Base-by-base conservation (phyloP, 1,140 invertebrate species). In the Heliconius congener region DNA sequence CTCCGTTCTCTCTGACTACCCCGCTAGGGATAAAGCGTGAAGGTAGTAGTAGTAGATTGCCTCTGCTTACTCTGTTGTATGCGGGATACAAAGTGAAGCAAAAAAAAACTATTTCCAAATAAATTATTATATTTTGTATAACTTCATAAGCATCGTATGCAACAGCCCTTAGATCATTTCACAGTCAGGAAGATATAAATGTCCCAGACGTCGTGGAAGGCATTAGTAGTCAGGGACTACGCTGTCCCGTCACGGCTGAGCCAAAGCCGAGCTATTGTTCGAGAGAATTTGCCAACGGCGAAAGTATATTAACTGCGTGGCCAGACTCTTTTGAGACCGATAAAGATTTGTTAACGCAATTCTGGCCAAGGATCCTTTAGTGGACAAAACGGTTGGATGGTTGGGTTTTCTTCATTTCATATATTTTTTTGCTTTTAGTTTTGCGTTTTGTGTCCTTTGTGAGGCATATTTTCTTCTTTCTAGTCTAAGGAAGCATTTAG, bases 181-280 rank as follows among this genome's bases (percentile, higher is more conserved):
- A 79, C 83, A 86, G 84, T 87, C 72, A 83, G 73, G 82, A 77
- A 83, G 83, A 85, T 87, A 89, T 87, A 86, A 86, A 89, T 82
- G 87, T 85, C 86, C 78, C 80, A 78, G 81, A 83, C 80, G 81
- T 85, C 83, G 81, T 83, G 77, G 74, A 81, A 82, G 60, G 82
- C 84, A 88, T 89, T 89, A 87, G 84, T 86, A 86, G 85, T 85
- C 85, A 70, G 78, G 77, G 81, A 84, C 81, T 83, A 83, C 74
- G 81, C 75, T 78, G 66, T 70, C 78, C 78, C 83, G 84, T 85
- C 81, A 83, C 74, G 80, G 73, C 80, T 75, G 82, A 79, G 77
- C 81, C 66, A 78, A 82, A 81, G 79, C 82, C 74, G 70, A 71
- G 60, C 81, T 78, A 81, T 85, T 86, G 81, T 85, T 87, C 81